Base-by-base conservation (phyloP, 2,888 invertebrate species). In the Congeria kusceri region DNA sequence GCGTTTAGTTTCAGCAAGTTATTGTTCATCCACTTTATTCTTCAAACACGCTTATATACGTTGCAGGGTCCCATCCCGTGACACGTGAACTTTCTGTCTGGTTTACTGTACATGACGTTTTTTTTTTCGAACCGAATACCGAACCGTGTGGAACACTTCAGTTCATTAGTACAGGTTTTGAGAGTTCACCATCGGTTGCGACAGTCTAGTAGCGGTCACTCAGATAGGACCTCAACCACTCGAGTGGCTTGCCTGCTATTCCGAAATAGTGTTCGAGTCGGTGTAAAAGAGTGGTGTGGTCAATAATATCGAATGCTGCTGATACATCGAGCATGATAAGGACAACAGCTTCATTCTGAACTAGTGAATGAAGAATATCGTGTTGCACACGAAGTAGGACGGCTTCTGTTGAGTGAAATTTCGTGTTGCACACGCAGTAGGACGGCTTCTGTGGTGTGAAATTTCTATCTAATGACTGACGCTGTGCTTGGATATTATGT, bases 31-130 rank as follows among this genome's bases (percentile, higher is more conserved):
- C 67, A 76, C 13, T 27, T 63, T 76, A 56, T 69, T 61, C 11
- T 65, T 75, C 29, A 59, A 57, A 56, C 75, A 69, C n/a, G 65
- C 58, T 53, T 71, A 47, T 27, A 68, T 46, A 1, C 68, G 68
- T 27, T 39, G 23, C 15, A 67, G 27, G 15, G 63, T 57, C 25
- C 72, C 65, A 23, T 61, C 44, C 27, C 39, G 15, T n/a, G 46
- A 27, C 44, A 32, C 56, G 7, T 49, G 15, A 29, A 62, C 29
- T 57, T 44, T 66, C 18, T 67, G 68, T 57, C 39, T 67, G 57
- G 58, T 58, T 20, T 56, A 4, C 58, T 57, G 32, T 57, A 58
- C 57, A 44, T 32, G 32, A n/a, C 56, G 47, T 44, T 68, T 15
- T 53, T n/a, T n/a, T 13, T 53, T 53, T 53, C n/a, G 53, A 20